A percentile compares a stretch with the other conserved stretches of the same genome.
Conservation (phyloP, 2,113 vertebrate species). For the Chionomys nivalis region DNA sequence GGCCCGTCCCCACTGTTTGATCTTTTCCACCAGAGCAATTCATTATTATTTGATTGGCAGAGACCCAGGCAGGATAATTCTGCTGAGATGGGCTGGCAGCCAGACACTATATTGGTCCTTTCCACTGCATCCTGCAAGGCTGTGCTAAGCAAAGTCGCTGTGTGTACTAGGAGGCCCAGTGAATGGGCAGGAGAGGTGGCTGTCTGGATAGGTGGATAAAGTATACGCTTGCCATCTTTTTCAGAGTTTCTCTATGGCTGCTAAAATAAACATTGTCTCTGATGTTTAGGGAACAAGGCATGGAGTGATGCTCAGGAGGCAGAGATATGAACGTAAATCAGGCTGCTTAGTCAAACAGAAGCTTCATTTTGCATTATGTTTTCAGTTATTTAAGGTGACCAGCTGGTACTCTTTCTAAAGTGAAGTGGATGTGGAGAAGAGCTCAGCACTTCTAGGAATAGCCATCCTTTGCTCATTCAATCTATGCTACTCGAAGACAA, state of each 20-base stretch:
- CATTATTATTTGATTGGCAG: conserved; percentile 69
- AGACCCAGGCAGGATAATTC: conserved; percentile 67
- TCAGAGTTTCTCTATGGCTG: conserved; percentile 30
- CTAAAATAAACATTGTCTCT: not conserved
- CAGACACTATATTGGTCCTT: conserved; percentile 14
- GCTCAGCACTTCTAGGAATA: not conserved
- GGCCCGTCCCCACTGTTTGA: conserved; percentile 73
- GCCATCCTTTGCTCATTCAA: not conserved
- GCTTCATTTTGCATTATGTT: not conserved
- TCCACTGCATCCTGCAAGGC: not conserved
- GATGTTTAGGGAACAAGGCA: not conserved
- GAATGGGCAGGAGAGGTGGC: not conserved
- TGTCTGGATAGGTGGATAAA: not conserved
- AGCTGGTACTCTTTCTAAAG: conserved; percentile 1
- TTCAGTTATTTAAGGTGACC: conserved; percentile 13
- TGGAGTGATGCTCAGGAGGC: not conserved
- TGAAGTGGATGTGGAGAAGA: not conserved
- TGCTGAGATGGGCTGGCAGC: conserved; percentile 28
- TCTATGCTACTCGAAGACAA: not conserved
- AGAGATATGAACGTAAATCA: not conserved
- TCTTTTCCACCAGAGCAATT: conserved; percentile 74
- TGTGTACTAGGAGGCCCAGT: not conserved
- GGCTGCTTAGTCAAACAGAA: not conserved
- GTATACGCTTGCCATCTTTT: not conserved
- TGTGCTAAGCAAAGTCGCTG: not conserved